Evolutionary conservation across 2,113 vertebrate species (phyloP).

Genomic region (Pachypanchax playfairii): DNA sequence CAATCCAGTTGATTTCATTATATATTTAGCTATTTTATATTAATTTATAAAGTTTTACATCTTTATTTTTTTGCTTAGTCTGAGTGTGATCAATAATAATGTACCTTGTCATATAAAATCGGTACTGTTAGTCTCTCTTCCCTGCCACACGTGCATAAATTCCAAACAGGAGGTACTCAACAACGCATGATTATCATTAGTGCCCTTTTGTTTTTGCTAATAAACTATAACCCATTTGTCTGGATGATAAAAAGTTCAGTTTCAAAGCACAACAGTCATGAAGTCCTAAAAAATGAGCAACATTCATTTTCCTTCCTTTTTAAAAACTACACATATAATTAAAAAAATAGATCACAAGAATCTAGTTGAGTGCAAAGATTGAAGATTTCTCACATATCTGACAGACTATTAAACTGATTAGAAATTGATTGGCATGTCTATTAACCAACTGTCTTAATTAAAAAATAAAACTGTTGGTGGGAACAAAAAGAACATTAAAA

Average conservation of each 20-base stretch:
- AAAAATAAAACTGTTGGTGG: conserved; percentile 30
- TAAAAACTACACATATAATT: conserved; percentile 56
- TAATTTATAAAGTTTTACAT: conserved; percentile 57
- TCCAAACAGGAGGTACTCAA: conserved; percentile 62
- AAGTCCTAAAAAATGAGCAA: conserved; percentile 79
- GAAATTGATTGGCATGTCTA: conserved; percentile 62
- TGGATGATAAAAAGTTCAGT: conserved; percentile 52
- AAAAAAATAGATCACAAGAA: conserved; percentile 79
- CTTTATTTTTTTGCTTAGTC: conserved; percentile 44
- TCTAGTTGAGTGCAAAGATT: conserved; percentile 91
- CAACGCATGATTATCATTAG: conserved; percentile 69
- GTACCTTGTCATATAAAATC: conserved; percentile 68
- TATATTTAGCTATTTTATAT: conserved; percentile 26
- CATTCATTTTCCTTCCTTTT: conserved; percentile 60
- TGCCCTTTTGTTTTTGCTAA: conserved; percentile 50
- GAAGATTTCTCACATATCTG: conserved; percentile 80
- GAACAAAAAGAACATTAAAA: conserved; percentile 46
- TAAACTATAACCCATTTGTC: conserved; percentile 48
- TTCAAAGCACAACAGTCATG: conserved; percentile 61
- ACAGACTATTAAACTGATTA: conserved; percentile 81
- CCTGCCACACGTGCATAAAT: conserved; percentile 61
- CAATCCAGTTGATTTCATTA: conserved; percentile 40
- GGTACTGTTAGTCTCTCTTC: conserved; percentile 61
- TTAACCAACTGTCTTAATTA: conserved; percentile 28
- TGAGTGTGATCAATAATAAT: conserved; percentile 53